Evolutionary conservation across 1,140 invertebrate species (phyloP).

Genomic region (Conus ventricosus): DNA sequence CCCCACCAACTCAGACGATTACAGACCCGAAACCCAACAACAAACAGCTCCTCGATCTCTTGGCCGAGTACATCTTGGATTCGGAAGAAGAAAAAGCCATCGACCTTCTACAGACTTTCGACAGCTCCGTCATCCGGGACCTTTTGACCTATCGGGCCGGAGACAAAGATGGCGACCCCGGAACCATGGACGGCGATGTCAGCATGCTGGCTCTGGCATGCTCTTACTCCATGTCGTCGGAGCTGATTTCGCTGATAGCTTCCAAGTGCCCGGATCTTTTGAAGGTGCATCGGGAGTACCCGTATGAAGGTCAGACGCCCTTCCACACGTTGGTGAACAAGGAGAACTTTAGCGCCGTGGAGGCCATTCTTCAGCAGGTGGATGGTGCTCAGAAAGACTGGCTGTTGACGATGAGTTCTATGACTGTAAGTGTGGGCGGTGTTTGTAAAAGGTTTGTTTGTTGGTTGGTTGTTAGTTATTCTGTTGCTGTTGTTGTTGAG

Average conservation of each 20-base stretch:
- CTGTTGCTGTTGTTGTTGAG: no score
- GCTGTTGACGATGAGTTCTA: not conserved
- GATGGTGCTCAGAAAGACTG: not conserved
- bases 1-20: not conserved
- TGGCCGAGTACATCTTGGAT: conserved; percentile 3
- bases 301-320: conserved; percentile 17
- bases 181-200: not conserved
- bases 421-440: not conserved
- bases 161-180: not conserved
- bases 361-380: not conserved
- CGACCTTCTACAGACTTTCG: not conserved
- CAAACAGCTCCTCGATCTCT: not conserved
- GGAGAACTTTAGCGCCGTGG: not conserved
- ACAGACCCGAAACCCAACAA: not conserved
- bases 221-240: not conserved
- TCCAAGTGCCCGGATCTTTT: not conserved
- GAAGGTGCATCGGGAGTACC: not conserved
- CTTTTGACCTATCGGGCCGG: not conserved
- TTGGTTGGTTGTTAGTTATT: no score
- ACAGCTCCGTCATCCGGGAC: not conserved
- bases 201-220: not conserved
- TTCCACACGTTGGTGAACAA: conserved; percentile 25
- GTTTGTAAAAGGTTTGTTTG: not conserved
- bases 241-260: not conserved
- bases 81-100: conserved; percentile 9